A percentile compares a stretch with the other conserved stretches of the same genome.
Evolutionary conservation across 1,140 invertebrate genomes (phyloP).

Genomic region (Drosophila pseudoobscura): DNA sequence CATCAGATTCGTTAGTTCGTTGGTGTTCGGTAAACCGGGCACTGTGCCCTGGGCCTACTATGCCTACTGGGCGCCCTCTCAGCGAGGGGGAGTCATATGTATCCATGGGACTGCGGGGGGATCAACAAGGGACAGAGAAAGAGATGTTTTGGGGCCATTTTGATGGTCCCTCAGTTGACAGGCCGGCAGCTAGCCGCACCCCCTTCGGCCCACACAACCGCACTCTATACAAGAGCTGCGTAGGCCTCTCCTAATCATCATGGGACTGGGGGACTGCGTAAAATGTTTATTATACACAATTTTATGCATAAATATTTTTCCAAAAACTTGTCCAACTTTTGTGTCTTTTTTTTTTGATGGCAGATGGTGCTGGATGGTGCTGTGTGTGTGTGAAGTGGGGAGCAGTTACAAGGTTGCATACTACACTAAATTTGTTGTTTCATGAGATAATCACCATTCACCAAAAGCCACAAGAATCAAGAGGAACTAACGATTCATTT

Average conservation of each 20-base stretch:
- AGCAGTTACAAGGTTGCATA: constrained; percentile 44
- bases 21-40: constrained; percentile 11
- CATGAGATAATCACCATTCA: no score
- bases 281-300: constrained; percentile 42
- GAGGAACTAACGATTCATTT: no score
- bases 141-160: not conserved
- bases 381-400: constrained; percentile 8
- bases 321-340: constrained; percentile 18
- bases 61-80: constrained; percentile 19
- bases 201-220: not conserved
- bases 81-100: constrained; percentile 36
- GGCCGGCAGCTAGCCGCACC: constrained; percentile 6
- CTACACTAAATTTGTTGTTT: constrained; percentile 8
- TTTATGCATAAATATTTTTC: constrained; percentile 62
- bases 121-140: constrained; percentile 45
- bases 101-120: constrained; percentile 47
- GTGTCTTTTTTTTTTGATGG: constrained; percentile 14
- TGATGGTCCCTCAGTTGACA: constrained; percentile 39
- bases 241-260: no score
- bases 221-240: not conserved
- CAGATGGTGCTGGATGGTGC: constrained; percentile 26
- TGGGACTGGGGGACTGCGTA: no score
- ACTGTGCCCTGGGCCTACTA: not conserved
- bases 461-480: no score
- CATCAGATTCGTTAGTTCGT: not conserved